These are phyloP conservation scores for Cyrtonyx montezumae DNA, from an alignment of 2,113 vertebrate species.

Conservation along the genomic window DNA sequence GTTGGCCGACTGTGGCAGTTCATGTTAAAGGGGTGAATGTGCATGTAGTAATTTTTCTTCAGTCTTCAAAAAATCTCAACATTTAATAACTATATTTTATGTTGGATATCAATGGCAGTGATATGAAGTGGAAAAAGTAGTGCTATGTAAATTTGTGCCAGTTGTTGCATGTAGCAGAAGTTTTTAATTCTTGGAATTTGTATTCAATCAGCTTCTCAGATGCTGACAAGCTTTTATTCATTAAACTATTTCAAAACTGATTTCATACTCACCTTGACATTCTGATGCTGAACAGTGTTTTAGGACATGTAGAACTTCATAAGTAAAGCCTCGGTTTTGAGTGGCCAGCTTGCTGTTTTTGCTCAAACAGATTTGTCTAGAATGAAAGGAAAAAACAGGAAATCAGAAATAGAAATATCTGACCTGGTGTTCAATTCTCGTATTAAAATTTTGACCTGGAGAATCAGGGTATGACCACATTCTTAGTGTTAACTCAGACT, in stretches of 20 bases:
- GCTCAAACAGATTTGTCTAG: neutral
- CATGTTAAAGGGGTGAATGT: neutral
- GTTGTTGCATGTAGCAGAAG: neutral
- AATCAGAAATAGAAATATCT: neutral
- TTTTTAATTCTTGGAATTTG: neutral
- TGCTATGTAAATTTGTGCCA: neutral
- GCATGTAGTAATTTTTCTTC: neutral
- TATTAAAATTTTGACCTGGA: neutral
- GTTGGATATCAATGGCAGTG: accelerated
- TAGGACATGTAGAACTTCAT: neutral
- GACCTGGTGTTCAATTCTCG: neutral
- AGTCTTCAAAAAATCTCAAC: accelerated
- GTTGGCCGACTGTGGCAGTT: neutral
- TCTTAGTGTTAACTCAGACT: neutral
- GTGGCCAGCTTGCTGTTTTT: neutral
- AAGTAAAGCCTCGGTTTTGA: neutral
- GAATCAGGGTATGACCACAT: neutral
- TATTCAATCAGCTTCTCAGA: neutral
- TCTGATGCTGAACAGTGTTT: neutral
- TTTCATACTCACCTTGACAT: neutral
- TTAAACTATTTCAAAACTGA: neutral
- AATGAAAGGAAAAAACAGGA: neutral
- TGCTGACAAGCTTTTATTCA: neutral
- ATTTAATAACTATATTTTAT: neutral
- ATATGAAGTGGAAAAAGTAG: neutral